These are phyloP conservation scores for Syndactyla subalaris DNA, from an alignment of 2,797 vertebrate genomes.

Conservation along the genomic window DNA sequence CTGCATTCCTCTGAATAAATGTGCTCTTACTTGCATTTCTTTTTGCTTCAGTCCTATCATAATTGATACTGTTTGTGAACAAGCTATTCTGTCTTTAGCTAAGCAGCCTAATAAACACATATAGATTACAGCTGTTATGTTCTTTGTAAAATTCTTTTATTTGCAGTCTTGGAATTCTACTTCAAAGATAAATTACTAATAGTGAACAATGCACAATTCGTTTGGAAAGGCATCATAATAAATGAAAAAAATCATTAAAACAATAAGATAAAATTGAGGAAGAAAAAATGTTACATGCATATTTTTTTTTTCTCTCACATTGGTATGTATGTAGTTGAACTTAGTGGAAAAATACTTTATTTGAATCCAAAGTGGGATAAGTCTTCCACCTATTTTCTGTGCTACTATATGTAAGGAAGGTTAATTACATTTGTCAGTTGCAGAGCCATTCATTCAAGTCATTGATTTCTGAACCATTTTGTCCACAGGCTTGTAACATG, in stretches of 20 bases:
- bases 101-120: neutral
- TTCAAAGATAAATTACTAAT: neutral
- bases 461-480: neutral
- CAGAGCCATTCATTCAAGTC: neutral
- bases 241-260: neutral
- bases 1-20: neutral
- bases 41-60: neutral
- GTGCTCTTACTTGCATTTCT: conserved; percentile 11
- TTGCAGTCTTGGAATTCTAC: neutral
- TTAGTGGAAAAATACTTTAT: neutral
- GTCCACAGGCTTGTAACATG: neutral
- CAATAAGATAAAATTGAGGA: neutral
- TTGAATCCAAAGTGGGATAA: neutral
- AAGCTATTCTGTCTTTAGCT: neutral
- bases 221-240: neutral
- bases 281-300: neutral
- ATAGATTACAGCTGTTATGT: neutral
- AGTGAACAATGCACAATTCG: neutral
- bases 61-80: neutral
- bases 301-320: neutral
- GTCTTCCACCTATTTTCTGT: neutral
- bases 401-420: neutral
- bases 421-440: neutral
- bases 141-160: neutral
- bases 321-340: neutral